Conservation (phyloP, 2,888 invertebrate species). For the Tetramorium bicarinatum region DNA sequence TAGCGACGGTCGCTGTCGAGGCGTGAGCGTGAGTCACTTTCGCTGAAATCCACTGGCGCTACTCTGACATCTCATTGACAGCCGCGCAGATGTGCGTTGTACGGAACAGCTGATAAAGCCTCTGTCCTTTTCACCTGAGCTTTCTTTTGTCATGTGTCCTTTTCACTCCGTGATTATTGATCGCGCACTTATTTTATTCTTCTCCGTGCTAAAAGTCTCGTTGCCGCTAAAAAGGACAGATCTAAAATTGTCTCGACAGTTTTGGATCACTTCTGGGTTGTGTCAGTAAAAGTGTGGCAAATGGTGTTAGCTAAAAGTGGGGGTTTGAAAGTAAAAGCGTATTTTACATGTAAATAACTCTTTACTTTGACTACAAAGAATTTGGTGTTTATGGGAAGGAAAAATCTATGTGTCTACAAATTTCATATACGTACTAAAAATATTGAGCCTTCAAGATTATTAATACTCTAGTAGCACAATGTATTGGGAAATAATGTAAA, state of each 20-base stretch:
- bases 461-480: not conserved
- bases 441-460: not conserved
- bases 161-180: conserved; percentile 10
- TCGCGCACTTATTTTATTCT: not conserved
- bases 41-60: not conserved
- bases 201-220: not conserved
- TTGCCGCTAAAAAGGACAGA: not conserved
- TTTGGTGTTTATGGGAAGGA: not conserved
- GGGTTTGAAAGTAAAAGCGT: not conserved
- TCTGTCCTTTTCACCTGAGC: not conserved
- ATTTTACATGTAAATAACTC: not conserved
- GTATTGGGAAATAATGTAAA: too few relatives aligned
- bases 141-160: not conserved
- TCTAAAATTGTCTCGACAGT: not conserved
- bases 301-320: conserved; percentile 9
- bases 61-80: conserved; percentile 34
- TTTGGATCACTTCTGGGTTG: not conserved
- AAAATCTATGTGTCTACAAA: not conserved
- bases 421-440: not conserved
- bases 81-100: conserved; percentile 23
- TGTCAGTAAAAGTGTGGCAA: not conserved
- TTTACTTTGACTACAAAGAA: not conserved
- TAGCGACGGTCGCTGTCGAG: not conserved
- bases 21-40: conserved; percentile 8
- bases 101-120: conserved; percentile 43